Evolutionary conservation across 2,888 invertebrate species (phyloP).

Genomic region (Leptopilina myrica): DNA sequence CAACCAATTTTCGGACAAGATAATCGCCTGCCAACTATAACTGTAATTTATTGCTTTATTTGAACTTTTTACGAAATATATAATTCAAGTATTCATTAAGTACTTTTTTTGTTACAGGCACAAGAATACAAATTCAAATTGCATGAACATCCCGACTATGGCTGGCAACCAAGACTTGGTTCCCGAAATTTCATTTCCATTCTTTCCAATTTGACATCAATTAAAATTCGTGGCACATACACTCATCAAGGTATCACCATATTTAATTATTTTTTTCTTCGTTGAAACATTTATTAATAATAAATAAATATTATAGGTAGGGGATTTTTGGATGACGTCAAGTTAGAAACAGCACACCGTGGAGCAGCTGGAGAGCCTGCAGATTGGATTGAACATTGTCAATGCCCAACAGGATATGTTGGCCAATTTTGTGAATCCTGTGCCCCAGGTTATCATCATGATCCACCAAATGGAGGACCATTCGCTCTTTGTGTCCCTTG

Average conservation of each 20-base stretch:
- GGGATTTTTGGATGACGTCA: conserved; percentile 94
- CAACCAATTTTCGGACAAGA: conserved; percentile 95
- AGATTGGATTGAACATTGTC: conserved; percentile 96
- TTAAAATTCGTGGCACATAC: conserved; percentile 96
- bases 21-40: conserved; percentile 87
- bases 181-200: conserved; percentile 94
- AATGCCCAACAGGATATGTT: conserved; percentile 89
- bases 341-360: conserved; percentile 91
- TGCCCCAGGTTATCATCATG: conserved; percentile 95
- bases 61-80: neutral
- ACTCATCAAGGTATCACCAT: conserved; percentile 81
- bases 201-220: conserved; percentile 93
- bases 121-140: conserved; percentile 90
- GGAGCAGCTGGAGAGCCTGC: conserved; percentile 89
- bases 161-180: conserved; percentile 95
- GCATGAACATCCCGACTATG: conserved; percentile 93
- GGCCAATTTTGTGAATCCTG: conserved; percentile 99
- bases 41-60: conserved; percentile 77
- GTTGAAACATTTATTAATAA: neutral
- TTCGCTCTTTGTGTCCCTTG: conserved; percentile 97
- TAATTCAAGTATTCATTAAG: neutral
- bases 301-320: conserved; percentile 76
- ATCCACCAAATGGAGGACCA: conserved; percentile 93
- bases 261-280: too few relatives aligned
- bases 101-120: conserved; percentile 76